phyloP scores from a whole-genome alignment of 2,888 invertebrate genomes.

The Acrobasis consociella region DNA sequence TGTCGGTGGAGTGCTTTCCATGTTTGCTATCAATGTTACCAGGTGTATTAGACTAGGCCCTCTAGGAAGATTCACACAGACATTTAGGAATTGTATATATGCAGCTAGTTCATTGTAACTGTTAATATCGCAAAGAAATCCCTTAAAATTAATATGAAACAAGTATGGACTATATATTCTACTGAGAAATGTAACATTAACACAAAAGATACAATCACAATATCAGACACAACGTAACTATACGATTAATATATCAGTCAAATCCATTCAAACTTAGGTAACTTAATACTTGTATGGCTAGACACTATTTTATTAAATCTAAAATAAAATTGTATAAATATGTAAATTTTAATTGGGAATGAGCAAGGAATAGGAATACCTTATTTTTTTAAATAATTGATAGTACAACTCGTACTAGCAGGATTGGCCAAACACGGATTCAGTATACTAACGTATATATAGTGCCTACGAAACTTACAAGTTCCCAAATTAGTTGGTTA shows the following conservation, averaged over 20 bases:
- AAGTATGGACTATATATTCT: conserved; percentile 41
- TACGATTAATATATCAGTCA: conserved; percentile 59
- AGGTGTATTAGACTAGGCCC: no score
- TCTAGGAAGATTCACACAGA: no score
- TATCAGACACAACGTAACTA: conserved; percentile 37
- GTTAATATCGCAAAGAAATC: conserved; percentile 19
- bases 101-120: neutral
- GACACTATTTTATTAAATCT: conserved; percentile 31
- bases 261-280: conserved; percentile 60
- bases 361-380: neutral
- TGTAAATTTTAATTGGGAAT: conserved; percentile 12
- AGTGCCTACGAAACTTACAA: no score
- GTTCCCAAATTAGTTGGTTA: no score
- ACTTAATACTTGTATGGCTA: conserved; percentile 41
- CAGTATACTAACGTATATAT: no score
- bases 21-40: no score
- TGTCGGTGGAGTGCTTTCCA: no score
- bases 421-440: neutral
- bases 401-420: neutral
- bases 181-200: conserved; percentile 54
- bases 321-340: conserved; percentile 8
- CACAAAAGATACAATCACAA: conserved; percentile 53
- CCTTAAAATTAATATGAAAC: conserved; percentile 38
- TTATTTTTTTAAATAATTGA: conserved; percentile 1
- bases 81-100: no score